phyloP scores from a whole-genome alignment of 2,888 invertebrate species.

The Dinocampus coccinellae region DNA sequence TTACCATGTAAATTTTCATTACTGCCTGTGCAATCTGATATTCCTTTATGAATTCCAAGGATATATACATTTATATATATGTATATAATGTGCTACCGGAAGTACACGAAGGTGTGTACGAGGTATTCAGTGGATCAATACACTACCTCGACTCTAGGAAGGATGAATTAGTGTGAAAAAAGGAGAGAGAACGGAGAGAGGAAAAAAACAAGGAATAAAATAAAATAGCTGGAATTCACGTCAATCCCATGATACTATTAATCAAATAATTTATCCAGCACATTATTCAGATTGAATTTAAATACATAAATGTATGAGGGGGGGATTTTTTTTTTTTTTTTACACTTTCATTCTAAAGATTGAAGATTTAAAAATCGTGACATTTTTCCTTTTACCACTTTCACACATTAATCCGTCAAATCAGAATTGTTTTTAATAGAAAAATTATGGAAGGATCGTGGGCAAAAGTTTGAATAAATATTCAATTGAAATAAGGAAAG shows the following conservation, averaged over 20 bases:
- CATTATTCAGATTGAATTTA: background rate
- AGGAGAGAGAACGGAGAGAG: no score
- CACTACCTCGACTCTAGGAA: constrained; percentile 17
- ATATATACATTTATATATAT: constrained; percentile 39
- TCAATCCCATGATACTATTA: background rate
- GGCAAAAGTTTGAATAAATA: no score
- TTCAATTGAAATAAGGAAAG: no score
- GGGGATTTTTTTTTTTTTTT: no score
- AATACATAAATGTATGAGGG: no score
- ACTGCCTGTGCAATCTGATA: background rate
- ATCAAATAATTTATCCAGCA: background rate
- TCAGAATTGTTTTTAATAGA: background rate
- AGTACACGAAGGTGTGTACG: constrained; percentile 22
- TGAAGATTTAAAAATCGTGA: background rate
- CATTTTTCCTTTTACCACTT: no score
- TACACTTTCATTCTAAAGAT: no score
- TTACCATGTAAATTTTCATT: background rate
- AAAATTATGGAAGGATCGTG: constrained; percentile 36
- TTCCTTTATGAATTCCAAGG: constrained; percentile 39
- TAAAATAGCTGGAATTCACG: background rate
- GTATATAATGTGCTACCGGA: constrained; percentile 48
- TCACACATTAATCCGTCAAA: no score
- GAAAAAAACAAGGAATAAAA: background rate
- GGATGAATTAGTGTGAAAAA: constrained; percentile 23
- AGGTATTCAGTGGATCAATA: constrained; percentile 35